Conservation (phyloP, 2,113 vertebrate species). For the Microcebus murinus region DNA sequence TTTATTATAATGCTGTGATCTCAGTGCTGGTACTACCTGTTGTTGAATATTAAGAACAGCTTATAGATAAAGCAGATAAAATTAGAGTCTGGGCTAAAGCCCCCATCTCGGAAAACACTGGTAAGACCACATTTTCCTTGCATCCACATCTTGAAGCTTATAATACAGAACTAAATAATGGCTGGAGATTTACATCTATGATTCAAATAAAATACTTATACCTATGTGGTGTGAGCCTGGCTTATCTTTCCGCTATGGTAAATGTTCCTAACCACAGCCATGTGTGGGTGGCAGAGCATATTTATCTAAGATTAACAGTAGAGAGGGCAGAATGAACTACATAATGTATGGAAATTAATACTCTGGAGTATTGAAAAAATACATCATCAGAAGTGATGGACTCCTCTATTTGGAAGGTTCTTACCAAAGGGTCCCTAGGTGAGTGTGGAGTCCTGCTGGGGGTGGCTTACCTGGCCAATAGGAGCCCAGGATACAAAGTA, state of each 20-base stretch:
- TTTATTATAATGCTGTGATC: background rate
- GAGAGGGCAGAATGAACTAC: background rate
- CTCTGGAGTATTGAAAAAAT: background rate
- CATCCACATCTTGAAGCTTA: background rate
- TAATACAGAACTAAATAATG: background rate
- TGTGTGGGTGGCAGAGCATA: background rate
- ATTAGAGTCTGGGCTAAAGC: background rate
- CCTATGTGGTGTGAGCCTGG: background rate
- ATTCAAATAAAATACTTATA: background rate
- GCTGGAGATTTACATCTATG: background rate
- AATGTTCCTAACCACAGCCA: background rate
- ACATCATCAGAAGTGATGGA: background rate
- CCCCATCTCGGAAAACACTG: background rate
- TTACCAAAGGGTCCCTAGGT: background rate
- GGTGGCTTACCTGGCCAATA: background rate
- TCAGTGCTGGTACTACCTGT: background rate
- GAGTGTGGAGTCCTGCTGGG: background rate
- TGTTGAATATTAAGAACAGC: background rate
- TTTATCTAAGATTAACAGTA: background rate
- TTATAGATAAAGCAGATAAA: background rate
- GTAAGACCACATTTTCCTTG: background rate
- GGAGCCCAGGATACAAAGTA: background rate
- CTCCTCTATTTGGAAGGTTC: background rate
- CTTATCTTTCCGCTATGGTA: background rate
- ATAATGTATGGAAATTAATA: background rate